These are phyloP conservation scores for Phyllotreta striolata DNA, from an alignment of 2,888 invertebrate genomes.

Conservation along the genomic window DNA sequence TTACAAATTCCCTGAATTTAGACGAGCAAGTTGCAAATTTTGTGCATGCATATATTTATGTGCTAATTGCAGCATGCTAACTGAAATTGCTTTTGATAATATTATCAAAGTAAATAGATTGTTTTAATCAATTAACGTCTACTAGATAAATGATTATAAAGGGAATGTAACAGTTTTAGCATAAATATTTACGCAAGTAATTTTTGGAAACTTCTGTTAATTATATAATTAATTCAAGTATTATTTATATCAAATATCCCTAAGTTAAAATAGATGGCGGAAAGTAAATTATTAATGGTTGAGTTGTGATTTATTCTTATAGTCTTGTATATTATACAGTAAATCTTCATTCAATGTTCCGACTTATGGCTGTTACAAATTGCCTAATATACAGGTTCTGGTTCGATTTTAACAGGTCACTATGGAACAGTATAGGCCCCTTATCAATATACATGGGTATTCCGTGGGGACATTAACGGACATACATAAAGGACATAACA, in stretches of 20 bases:
- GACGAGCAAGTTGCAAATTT: constrained; percentile 14
- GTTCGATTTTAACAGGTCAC: constrained; percentile 42
- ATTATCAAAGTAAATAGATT: constrained; percentile 19
- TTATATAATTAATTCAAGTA: no score
- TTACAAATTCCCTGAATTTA: constrained; percentile 14
- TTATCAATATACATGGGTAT: constrained; percentile 37
- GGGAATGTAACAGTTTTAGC: constrained; percentile 1
- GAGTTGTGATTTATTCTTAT: background rate
- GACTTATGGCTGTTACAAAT: constrained; percentile 40
- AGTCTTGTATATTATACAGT: constrained; percentile 29
- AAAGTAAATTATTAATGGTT: no score
- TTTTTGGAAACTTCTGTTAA: no score
- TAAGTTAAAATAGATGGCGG: no score
- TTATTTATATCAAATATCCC: no score
- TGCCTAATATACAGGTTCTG: constrained; percentile 37
- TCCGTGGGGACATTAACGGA: constrained; percentile 28
- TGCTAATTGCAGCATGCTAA: constrained; percentile 15
- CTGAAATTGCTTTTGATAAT: constrained; percentile 22
- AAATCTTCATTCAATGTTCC: constrained; percentile 40
- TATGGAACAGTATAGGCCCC: constrained; percentile 33
- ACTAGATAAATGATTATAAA: constrained; percentile 11
- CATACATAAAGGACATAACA: constrained; percentile 14
- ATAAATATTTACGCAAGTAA: constrained; percentile 11
- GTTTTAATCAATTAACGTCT: constrained; percentile 19
- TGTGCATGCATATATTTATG: constrained; percentile 18